These are phyloP conservation scores for Pongo abelii DNA, from an alignment of 2,113 vertebrate genomes.

Conservation along the genomic window DNA sequence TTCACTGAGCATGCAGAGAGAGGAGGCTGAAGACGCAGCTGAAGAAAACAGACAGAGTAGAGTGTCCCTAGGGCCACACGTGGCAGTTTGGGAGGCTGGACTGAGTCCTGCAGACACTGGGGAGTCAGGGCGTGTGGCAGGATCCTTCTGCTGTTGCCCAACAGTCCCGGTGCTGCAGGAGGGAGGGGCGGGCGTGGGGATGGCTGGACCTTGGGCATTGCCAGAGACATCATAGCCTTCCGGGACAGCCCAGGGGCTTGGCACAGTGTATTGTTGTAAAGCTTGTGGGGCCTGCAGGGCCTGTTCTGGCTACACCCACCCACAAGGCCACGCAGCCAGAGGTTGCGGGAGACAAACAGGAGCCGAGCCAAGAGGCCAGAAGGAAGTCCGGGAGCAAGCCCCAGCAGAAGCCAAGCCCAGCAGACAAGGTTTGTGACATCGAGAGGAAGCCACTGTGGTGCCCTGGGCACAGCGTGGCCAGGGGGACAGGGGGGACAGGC, in stretches of 20 bases:
- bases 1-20: accelerated
- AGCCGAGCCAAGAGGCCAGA: accelerated
- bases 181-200: accelerated
- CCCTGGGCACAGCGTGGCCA: background rate
- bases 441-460: background rate
- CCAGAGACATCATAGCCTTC: background rate
- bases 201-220: background rate
- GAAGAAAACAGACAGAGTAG: background rate
- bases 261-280: accelerated
- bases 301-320: background rate
- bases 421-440: background rate
- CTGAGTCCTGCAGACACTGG: accelerated
- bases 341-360: background rate
- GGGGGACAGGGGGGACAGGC: background rate
- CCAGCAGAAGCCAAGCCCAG: background rate
- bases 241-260: background rate
- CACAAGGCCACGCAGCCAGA: accelerated
- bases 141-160: background rate
- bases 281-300: background rate
- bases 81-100: background rate
- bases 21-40: background rate
- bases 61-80: accelerated
- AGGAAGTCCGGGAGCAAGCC: background rate
- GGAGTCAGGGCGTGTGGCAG: background rate
- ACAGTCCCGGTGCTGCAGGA: accelerated